Evolutionary conservation across 2,797 vertebrate species (phyloP).

Genomic region (Urocyon cinereoargenteus): DNA sequence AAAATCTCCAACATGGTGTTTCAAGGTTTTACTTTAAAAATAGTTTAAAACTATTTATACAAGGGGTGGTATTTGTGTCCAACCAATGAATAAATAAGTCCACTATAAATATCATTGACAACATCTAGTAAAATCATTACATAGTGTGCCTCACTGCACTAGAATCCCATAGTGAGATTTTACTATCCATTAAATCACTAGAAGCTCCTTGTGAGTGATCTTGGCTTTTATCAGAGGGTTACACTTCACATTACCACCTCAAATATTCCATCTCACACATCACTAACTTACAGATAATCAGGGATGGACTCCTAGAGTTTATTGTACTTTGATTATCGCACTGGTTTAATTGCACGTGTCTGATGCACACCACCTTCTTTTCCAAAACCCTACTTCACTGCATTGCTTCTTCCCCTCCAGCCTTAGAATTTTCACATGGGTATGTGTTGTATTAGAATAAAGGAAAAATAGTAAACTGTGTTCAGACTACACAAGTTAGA

Average conservation of each 20-base stretch:
- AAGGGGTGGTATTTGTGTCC: background rate
- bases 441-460: constrained; percentile 1
- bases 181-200: background rate
- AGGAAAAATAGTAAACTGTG: background rate
- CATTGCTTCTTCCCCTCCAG: background rate
- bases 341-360: background rate
- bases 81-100: background rate
- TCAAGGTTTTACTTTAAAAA: background rate
- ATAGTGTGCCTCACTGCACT: background rate
- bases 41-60: background rate
- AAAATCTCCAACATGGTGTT: background rate
- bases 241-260: background rate
- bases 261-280: constrained; percentile 2
- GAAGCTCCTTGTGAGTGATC: background rate
- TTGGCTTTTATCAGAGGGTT: constrained; percentile 18
- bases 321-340: background rate
- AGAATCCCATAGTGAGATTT: background rate
- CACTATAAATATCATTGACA: background rate
- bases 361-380: background rate
- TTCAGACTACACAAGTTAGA: background rate
- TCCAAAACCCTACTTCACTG: background rate
- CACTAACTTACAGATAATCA: constrained; percentile 45
- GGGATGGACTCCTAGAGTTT: background rate
- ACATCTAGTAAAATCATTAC: background rate
- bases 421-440: background rate